Evolutionary conservation across 2,113 vertebrate species (phyloP).

Genomic region (Gambusia holbrooki): DNA sequence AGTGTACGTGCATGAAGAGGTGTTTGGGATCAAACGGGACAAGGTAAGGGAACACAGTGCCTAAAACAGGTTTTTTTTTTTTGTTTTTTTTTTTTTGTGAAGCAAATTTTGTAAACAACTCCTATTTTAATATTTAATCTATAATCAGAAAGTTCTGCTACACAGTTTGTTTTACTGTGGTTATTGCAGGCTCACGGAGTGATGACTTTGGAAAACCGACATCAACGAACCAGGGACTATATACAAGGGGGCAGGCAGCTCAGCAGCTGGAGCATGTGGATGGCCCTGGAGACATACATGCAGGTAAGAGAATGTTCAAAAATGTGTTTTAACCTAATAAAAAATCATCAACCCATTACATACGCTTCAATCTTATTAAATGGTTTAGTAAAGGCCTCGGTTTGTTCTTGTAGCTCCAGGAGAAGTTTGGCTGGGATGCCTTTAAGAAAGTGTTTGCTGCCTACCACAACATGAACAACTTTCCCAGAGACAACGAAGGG

Average conservation of each 20-base stretch:
- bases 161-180: not conserved
- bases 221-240: slow-evolving; percentile 39
- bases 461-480: slow-evolving; percentile 69
- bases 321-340: not conserved
- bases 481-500: slow-evolving; percentile 67
- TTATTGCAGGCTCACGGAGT: slow-evolving; percentile 48
- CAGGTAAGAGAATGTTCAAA: slow-evolving; percentile 67
- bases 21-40: slow-evolving; percentile 65
- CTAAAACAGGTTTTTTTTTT: not conserved
- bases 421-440: slow-evolving; percentile 84
- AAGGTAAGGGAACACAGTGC: slow-evolving; percentile 34
- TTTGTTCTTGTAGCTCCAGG: slow-evolving; percentile 76
- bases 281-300: slow-evolving; percentile 81
- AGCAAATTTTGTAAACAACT: not conserved
- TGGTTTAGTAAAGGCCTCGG: not conserved
- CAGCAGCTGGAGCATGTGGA: slow-evolving; percentile 65
- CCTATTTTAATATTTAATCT: not conserved
- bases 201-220: slow-evolving; percentile 28
- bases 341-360: not conserved
- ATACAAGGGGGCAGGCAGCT: slow-evolving; percentile 54
- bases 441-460: slow-evolving; percentile 80
- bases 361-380: not conserved
- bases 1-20: slow-evolving; percentile 78
- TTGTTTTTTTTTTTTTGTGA: not conserved
- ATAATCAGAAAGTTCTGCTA: not conserved